These are phyloP conservation scores for Meta bourneti DNA, from an alignment of 2,888 invertebrate genomes.

Conservation along the genomic window DNA sequence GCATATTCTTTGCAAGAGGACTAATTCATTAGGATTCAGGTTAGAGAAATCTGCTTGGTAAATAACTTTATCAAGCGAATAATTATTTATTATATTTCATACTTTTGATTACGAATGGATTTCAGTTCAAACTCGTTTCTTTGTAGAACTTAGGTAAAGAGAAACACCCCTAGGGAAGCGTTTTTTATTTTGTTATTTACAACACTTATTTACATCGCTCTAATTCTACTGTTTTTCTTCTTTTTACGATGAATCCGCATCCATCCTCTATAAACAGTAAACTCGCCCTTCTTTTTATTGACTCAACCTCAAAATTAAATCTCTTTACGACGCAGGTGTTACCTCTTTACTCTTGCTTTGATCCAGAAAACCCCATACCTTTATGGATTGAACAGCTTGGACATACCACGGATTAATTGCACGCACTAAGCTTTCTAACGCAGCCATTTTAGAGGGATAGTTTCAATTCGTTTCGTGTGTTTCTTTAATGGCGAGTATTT, in stretches of 20 bases:
- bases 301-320: background rate
- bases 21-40: too few species aligned
- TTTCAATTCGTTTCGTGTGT: background rate
- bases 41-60: too few species aligned
- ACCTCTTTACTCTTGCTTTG: background rate
- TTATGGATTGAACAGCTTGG: background rate
- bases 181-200: background rate
- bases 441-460: background rate
- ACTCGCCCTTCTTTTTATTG: background rate
- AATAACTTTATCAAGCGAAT: too few species aligned
- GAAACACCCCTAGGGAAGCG: too few species aligned
- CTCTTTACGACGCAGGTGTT: background rate
- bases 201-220: background rate
- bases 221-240: background rate
- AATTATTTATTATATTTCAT: too few species aligned
- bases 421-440: background rate
- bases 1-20: too few species aligned
- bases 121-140: too few species aligned
- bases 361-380: background rate
- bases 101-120: too few species aligned
- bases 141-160: too few species aligned
- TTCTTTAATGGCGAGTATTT: background rate
- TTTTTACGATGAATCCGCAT: too few species aligned
- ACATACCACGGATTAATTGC: background rate
- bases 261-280: background rate